Evolutionary conservation across 37 sponge, comb jelly and placozoan species (phyloP), one percentile per base, ranked within the genome.

Genomic region (Chondrosia reniformis): DNA sequence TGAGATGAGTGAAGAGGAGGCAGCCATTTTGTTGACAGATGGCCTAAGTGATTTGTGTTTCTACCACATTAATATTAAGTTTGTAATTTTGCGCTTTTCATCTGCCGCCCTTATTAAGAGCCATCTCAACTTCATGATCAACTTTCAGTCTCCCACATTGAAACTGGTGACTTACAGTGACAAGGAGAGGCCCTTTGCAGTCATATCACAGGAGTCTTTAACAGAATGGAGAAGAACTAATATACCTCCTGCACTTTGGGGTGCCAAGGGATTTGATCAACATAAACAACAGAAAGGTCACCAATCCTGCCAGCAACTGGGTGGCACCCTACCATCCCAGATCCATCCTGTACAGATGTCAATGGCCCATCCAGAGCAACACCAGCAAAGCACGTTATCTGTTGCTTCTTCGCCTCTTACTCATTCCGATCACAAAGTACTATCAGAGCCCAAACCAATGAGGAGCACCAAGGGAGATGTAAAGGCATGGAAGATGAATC

Each of bases 151-250:
- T 7, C 72, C 72, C 15, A n/a, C n/a, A n/a, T n/a, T n/a, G n/a
- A n/a, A n/a, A n/a, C n/a, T n/a, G n/a, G n/a, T n/a, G n/a, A n/a
- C n/a, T n/a, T n/a, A n/a, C n/a, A n/a, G n/a, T n/a, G n/a, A 6
- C 8, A 30, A 59, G 17, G 4, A 30, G 7, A 30, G 28, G 61
- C 61, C 61, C 4, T 13, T 30, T 30, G 28, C 28, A 25, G 30
- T 6, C 28, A 30, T 59, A 5, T 59, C 61, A 19, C 61, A 59
- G 61, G 28, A 30, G n/a, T 59, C 61, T 6, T 24, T 69, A 24
- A 44, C 10, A 40, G 40, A 41, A 2, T 69, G 72, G 72, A 69
- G 72, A 24, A 2, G 72, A 5, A 44, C 72, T 21, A 69, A 69
- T 44, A 7, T 69, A 3, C n/a, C n/a, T 28, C n/a, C n/a, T 4